Percentiles rank a stretch among this genome's conserved stretches.
phyloP scores from a whole-genome alignment of 2,797 vertebrate genomes.

The Oreochromis mossambicus region DNA sequence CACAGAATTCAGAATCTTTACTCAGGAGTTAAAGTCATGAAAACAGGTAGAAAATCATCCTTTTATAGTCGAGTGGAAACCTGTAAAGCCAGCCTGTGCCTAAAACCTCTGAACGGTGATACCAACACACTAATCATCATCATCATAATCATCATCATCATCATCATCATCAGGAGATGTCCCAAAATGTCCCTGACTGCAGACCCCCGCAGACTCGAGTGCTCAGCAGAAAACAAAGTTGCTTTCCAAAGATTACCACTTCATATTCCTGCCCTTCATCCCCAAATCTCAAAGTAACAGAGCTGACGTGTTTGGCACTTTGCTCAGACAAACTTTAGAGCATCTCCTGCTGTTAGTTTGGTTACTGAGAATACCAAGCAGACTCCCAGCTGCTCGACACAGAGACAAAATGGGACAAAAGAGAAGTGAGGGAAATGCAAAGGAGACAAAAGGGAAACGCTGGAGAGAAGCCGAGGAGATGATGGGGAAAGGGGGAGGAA shows the following conservation, averaged over 20 bases:
- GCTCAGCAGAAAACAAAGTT: background rate
- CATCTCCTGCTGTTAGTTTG: background rate
- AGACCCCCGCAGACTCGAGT: background rate
- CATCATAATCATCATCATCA: background rate
- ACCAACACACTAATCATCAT: background rate
- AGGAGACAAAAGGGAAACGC: background rate
- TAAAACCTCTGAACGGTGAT: background rate
- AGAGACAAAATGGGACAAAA: background rate
- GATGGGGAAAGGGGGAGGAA: background rate
- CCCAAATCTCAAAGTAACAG: conserved; percentile 4
- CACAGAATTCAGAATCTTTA: background rate
- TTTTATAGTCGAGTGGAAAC: background rate
- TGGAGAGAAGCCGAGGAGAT: background rate
- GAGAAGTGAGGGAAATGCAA: background rate
- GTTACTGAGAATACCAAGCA: conserved; percentile 3
- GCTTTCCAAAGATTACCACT: background rate
- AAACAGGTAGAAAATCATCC: background rate
- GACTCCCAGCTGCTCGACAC: background rate
- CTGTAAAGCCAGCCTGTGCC: background rate
- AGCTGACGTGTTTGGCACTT: background rate
- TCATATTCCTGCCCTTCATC: background rate
- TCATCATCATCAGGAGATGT: background rate
- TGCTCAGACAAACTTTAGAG: conserved; percentile 4
- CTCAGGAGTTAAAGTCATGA: background rate
- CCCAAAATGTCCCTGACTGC: background rate